phyloP scores from a whole-genome alignment of 1,140 invertebrate species.

The Lordiphosa mommai region DNA sequence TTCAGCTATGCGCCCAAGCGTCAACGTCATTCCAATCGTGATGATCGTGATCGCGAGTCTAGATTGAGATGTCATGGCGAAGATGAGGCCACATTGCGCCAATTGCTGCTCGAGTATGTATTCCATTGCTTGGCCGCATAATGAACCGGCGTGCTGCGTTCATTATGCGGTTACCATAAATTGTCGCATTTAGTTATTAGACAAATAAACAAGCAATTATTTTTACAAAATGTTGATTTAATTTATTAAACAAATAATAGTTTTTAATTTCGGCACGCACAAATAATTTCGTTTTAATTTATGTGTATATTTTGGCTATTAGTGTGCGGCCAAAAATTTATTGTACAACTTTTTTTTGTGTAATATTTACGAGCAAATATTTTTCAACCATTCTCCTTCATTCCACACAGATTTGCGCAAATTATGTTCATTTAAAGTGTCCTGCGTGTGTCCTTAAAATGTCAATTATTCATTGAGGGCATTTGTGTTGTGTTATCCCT shows the following conservation, averaged over 20 bases:
- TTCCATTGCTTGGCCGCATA: background rate
- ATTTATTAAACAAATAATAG: constrained; percentile 37
- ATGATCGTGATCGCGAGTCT: constrained; percentile 77
- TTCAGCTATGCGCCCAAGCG: constrained; percentile 79
- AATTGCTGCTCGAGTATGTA: constrained; percentile 80
- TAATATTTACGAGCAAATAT: too few species aligned
- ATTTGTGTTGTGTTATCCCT: constrained; percentile 55
- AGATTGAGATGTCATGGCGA: constrained; percentile 80
- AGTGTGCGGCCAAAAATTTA: too few species aligned
- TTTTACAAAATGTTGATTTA: constrained; percentile 35
- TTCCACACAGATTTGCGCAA: constrained; percentile 73
- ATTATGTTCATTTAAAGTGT: constrained; percentile 78
- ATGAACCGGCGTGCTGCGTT: background rate
- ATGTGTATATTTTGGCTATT: constrained; percentile 5
- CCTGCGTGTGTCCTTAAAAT: constrained; percentile 70
- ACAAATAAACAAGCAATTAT: constrained; percentile 69
- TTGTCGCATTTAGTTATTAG: constrained; percentile 59
- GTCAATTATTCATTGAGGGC: constrained; percentile 77
- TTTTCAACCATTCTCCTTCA: constrained; percentile 6
- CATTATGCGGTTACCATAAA: constrained; percentile 43
- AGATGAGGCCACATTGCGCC: constrained; percentile 79
- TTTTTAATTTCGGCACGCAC: constrained; percentile 31
- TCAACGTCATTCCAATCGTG: constrained; percentile 62
- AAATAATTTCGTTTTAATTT: constrained; percentile 40
- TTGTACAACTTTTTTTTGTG: too few species aligned